A percentile compares a stretch with the other conserved stretches of the same genome.
These are phyloP conservation scores for Pampus argenteus DNA, from an alignment of 2,797 vertebrate species.

Conservation along the genomic window DNA sequence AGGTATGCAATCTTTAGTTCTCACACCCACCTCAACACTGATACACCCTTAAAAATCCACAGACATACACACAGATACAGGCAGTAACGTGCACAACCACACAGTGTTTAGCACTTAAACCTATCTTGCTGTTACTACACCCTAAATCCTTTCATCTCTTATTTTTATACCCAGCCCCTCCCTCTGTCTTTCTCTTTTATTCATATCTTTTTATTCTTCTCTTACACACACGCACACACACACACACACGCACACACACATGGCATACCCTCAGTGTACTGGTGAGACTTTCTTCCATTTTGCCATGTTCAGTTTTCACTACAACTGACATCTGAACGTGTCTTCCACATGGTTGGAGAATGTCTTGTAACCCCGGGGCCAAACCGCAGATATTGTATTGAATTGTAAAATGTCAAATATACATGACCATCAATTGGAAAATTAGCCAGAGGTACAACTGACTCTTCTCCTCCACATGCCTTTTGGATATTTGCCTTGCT, in stretches of 20 bases:
- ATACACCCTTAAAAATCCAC: conserved; percentile 64
- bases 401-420: conserved; percentile 30
- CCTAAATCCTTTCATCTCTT: conserved; percentile 76
- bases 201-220: conserved; percentile 59
- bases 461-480: conserved; percentile 20
- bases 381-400: conserved; percentile 20
- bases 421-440: conserved; percentile 37
- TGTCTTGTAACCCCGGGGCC: conserved; percentile 14
- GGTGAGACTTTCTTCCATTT: conserved; percentile 29
- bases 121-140: conserved; percentile 67
- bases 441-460: conserved; percentile 32
- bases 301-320: conserved; percentile 13
- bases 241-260: conserved; percentile 4
- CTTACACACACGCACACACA: conserved; percentile 22
- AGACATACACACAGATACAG: conserved; percentile 46
- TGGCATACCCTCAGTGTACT: conserved; percentile 19
- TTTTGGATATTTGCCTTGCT: conserved; percentile 1
- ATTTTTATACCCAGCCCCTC: conserved; percentile 59
- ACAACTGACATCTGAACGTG: conserved; percentile 45
- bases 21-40: conserved; percentile 76
- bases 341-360: conserved; percentile 33
- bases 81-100: conserved; percentile 58
- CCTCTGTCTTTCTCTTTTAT: conserved; percentile 58
- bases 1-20: conserved; percentile 71
- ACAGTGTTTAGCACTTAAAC: conserved; percentile 42